These are phyloP conservation scores for Drosophila ambigua DNA, from an alignment of 1,140 invertebrate species.

Conservation along the genomic window DNA sequence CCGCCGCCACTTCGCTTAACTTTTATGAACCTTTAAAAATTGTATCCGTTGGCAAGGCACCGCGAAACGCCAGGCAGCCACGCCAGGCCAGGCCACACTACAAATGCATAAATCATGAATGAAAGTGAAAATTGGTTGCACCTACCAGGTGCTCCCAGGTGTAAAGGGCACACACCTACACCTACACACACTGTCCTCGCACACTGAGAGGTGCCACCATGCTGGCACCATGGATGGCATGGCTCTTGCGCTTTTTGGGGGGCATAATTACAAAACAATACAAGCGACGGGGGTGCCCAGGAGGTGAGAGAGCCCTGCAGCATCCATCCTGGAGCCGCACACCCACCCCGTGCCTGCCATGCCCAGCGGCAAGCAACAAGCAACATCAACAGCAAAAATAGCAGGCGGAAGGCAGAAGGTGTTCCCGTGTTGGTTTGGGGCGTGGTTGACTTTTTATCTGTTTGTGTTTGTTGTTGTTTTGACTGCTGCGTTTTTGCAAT, in stretches of 20 bases:
- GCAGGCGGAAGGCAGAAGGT: neutral
- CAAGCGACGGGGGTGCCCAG: slow-evolving; percentile 7
- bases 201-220: slow-evolving; percentile 33
- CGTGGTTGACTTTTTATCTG: slow-evolving; percentile 11
- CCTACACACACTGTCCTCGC: too few species aligned
- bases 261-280: slow-evolving; percentile 64
- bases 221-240: slow-evolving; percentile 6
- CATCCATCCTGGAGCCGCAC: slow-evolving; percentile 7
- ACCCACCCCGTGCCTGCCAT: neutral
- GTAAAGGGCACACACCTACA: slow-evolving; percentile 6
- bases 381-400: neutral
- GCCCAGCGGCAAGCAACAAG: too few species aligned
- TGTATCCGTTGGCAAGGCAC: slow-evolving; percentile 18
- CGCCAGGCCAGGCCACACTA: neutral
- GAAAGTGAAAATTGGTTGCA: slow-evolving; percentile 57
- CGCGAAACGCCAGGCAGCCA: neutral
- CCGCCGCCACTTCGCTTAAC: neutral
- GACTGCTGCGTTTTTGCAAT: slow-evolving; percentile 63
- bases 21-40: slow-evolving; percentile 54
- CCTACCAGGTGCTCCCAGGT: slow-evolving; percentile 37
- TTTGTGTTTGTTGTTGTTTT: slow-evolving; percentile 34
- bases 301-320: slow-evolving; percentile 1
- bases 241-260: slow-evolving; percentile 11
- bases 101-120: slow-evolving; percentile 57
- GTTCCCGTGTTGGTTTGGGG: too few species aligned